Percentiles rank a stretch among this genome's conserved stretches.
These are phyloP conservation scores for Hoplodrina ambigua DNA, from an alignment of 2,888 invertebrate genomes.

Conservation along the genomic window DNA sequence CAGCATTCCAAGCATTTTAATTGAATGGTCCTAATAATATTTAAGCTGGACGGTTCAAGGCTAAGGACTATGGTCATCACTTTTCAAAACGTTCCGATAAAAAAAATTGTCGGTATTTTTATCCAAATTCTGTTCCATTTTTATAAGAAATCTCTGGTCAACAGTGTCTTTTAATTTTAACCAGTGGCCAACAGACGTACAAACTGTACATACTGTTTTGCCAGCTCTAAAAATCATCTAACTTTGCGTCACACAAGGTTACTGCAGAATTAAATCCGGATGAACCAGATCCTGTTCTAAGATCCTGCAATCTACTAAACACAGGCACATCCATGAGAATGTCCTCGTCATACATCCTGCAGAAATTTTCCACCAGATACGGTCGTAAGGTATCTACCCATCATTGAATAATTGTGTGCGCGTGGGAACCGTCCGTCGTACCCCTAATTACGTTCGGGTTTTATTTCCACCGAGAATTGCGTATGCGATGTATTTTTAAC, in stretches of 20 bases:
- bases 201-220: background rate
- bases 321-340: conserved; percentile 13
- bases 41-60: too few relatives aligned
- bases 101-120: too few relatives aligned
- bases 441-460: conserved; percentile 48
- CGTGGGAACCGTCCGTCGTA: conserved; percentile 53
- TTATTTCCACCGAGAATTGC: conserved; percentile 35
- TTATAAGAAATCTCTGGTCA: too few relatives aligned
- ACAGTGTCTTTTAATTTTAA: too few relatives aligned
- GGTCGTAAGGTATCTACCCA: conserved; percentile 2
- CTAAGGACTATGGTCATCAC: too few relatives aligned
- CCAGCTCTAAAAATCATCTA: background rate
- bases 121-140: too few relatives aligned
- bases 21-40: too few relatives aligned
- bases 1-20: too few relatives aligned
- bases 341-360: conserved; percentile 31
- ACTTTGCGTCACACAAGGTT: background rate
- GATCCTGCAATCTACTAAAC: conserved; percentile 18
- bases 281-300: conserved; percentile 8
- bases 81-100: too few relatives aligned
- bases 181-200: too few relatives aligned
- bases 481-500: conserved; percentile 37
- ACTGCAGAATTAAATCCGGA: conserved; percentile 1
- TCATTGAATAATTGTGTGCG: conserved; percentile 58
- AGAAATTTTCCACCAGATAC: conserved; percentile 23